A percentile compares a stretch with the other conserved stretches of the same genome.
phyloP scores from a whole-genome alignment of 2,113 vertebrate genomes.

The Mormyrus iriodes region DNA sequence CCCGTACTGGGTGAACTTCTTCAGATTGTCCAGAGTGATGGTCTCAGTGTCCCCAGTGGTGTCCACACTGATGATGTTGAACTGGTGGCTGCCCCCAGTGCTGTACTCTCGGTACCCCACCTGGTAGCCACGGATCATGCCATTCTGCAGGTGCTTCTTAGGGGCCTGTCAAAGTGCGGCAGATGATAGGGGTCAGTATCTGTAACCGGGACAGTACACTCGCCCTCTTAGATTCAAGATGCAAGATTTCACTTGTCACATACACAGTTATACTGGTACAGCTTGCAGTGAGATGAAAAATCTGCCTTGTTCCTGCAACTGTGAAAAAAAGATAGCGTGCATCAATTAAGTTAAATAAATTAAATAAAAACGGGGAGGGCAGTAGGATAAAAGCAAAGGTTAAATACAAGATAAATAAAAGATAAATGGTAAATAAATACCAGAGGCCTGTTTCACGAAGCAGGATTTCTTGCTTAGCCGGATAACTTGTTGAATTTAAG shows the following conservation, averaged over 20 bases:
- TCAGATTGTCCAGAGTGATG: conserved; percentile 86
- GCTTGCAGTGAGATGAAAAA: too few relatives aligned
- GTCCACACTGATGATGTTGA: conserved; percentile 95
- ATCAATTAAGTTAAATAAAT: too few relatives aligned
- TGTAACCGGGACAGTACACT: background rate
- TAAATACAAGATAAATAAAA: too few relatives aligned
- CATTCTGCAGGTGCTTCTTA: conserved; percentile 89
- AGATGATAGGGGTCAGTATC: background rate
- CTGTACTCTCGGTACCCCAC: conserved; percentile 95
- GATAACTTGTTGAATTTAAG: too few relatives aligned
- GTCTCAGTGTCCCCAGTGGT: conserved; percentile 88
- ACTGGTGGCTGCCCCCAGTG: conserved; percentile 88
- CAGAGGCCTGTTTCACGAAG: too few relatives aligned
- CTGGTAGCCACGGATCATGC: conserved; percentile 94
- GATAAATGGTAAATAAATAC: too few relatives aligned
- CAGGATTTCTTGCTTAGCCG: too few relatives aligned
- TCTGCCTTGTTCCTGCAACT: too few relatives aligned
- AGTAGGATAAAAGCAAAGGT: too few relatives aligned
- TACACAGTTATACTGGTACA: too few relatives aligned
- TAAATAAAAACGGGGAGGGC: too few relatives aligned
- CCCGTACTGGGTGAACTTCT: conserved; percentile 96
- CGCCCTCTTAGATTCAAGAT: background rate
- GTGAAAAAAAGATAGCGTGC: too few relatives aligned
- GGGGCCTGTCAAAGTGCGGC: conserved; percentile 65
- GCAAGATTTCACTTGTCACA: background rate